Evolutionary conservation across 2,113 vertebrate species (phyloP), one percentile per base, ranked within the genome.

Genomic region (Numida meleagris): DNA sequence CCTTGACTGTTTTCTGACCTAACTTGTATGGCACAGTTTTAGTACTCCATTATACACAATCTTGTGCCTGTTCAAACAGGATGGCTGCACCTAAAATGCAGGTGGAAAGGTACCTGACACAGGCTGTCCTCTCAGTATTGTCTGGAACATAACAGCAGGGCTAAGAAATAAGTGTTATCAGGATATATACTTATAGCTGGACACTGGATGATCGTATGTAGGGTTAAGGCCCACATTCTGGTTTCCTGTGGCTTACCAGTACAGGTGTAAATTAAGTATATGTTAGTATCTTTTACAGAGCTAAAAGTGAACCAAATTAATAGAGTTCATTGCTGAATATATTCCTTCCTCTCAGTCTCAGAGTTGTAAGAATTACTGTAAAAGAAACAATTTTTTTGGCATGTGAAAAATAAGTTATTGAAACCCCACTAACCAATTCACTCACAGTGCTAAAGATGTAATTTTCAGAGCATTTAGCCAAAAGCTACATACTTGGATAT

Each of bases 191-290:
- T 76, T 61, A 68, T 8, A 57, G 12, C 24, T 61, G 34, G 38
- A 50, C 0, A 1, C 18, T 36, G 34, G 57, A 21, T 8, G 17
- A 40, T 5, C 31, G 3, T 17, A 3, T 24, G 6, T 9, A 1
- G 23, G 3, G 3, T 23, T 57, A 59, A 85, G 29, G n/a, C 6
- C 10, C 19, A 43, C 23, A 27, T 77, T 31, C 7, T 3, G 2
- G 11, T 45, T 46, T 82, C 46, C 17, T 34, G n/a, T 42, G 4
- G 9, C 16, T 87, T 82, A 34, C 18, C 24, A 21, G 3, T 33
- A 38, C 14, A 34, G n/a, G 33, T 85, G 33, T 51, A 74, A 73
- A 36, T 4, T 57, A 62, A 59, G 7, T 33, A 11, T 27, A 24
- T 16, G 3, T 18, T 76, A 61, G 6, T 50, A 67, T 29, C 12